These are phyloP conservation scores for Cerastis leucographa DNA, from an alignment of 2,888 invertebrate genomes.

Conservation along the genomic window DNA sequence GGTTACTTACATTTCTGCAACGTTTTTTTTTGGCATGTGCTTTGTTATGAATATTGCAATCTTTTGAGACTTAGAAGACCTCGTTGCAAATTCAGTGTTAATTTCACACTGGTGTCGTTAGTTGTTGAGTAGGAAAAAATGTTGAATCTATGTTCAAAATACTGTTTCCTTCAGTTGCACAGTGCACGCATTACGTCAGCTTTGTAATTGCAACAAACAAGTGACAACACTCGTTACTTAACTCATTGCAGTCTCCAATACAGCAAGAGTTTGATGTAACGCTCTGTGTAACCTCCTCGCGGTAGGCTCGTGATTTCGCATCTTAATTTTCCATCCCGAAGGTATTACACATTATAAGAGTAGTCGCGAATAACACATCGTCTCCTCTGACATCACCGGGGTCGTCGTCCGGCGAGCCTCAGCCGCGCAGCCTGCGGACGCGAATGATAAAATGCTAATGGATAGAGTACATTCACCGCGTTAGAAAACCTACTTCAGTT, in stretches of 20 bases:
- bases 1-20: constrained; percentile 61
- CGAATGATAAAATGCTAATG: constrained; percentile 87
- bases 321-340: constrained; percentile 79
- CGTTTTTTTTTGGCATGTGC: constrained; percentile 52
- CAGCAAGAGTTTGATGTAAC: constrained; percentile 83
- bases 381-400: constrained; percentile 82
- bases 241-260: constrained; percentile 82
- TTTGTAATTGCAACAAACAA: constrained; percentile 83
- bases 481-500: constrained; percentile 89
- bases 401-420: constrained; percentile 84
- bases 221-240: constrained; percentile 88
- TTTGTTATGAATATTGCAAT: constrained; percentile 52
- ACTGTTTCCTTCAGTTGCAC: constrained; percentile 70
- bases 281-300: constrained; percentile 74
- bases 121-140: constrained; percentile 35
- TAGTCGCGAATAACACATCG: constrained; percentile 72
- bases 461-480: constrained; percentile 89
- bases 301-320: constrained; percentile 74
- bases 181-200: constrained; percentile 80
- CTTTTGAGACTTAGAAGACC: constrained; percentile 34
- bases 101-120: constrained; percentile 34
- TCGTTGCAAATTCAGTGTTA: constrained; percentile 43
- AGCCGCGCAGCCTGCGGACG: constrained; percentile 76
- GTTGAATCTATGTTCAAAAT: constrained; percentile 50
- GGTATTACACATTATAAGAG: constrained; percentile 76